Evolutionary conservation across 1,140 invertebrate species (phyloP).

Genomic region (Acromyrmex echinatior): DNA sequence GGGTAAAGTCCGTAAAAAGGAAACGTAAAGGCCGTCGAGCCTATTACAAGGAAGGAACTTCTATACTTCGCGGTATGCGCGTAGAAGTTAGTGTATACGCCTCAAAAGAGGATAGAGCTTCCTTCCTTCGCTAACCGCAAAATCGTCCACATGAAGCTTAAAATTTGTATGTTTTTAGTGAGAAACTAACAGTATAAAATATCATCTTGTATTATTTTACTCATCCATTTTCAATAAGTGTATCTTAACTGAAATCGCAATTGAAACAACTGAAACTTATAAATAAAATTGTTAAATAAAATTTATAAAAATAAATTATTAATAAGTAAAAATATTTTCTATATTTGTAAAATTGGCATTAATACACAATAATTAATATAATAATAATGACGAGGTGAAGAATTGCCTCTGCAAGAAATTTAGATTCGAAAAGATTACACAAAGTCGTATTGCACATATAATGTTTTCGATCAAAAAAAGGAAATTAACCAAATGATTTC

Average conservation of each 20-base stretch:
- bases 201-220: not conserved
- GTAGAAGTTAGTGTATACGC: not conserved
- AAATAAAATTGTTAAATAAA: not conserved
- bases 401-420: not conserved
- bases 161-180: slow-evolving; percentile 3
- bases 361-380: not conserved
- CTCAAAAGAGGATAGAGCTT: slow-evolving; percentile 3
- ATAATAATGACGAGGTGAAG: not conserved
- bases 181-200: not conserved
- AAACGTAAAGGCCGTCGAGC: slow-evolving; percentile 61
- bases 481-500: not conserved
- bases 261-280: not conserved
- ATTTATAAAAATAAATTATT: too few species aligned
- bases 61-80: slow-evolving; percentile 9
- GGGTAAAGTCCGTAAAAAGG: slow-evolving; percentile 71
- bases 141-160: not conserved
- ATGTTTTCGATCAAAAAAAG: not conserved
- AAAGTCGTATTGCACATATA: too few species aligned
- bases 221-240: not conserved
- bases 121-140: not conserved
- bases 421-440: not conserved
- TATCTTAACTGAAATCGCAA: not conserved
- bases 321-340: not conserved
- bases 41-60: slow-evolving; percentile 66
- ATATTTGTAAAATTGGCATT: not conserved